Percentiles rank a stretch among this genome's conserved stretches.
Evolutionary conservation across 2,113 vertebrate genomes (phyloP).

Genomic region (Spizaetus ornatus): DNA sequence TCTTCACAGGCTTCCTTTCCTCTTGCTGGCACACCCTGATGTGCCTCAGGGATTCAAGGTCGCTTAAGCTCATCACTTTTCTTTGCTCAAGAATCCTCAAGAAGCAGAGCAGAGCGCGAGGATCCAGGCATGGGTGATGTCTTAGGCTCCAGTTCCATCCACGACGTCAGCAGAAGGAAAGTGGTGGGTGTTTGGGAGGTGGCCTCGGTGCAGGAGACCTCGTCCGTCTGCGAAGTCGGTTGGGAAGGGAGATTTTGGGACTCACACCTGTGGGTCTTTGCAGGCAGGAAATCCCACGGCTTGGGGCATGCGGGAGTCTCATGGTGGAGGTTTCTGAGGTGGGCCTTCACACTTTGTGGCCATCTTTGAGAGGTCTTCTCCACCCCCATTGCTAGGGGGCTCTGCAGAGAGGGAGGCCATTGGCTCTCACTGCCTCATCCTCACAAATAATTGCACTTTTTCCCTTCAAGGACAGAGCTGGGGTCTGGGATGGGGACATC

Average conservation of each 20-base stretch:
- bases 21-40: background rate
- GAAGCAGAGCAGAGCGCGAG: background rate
- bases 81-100: background rate
- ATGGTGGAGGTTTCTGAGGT: background rate
- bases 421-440: background rate
- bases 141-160: background rate
- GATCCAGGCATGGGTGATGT: background rate
- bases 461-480: rapidly evolving
- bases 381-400: background rate
- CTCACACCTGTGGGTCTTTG: background rate
- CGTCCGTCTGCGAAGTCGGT: rapidly evolving
- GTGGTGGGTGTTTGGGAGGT: background rate
- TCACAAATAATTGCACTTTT: background rate
- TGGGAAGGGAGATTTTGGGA: background rate
- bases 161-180: background rate
- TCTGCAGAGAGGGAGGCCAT: background rate
- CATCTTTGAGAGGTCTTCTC: background rate
- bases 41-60: background rate
- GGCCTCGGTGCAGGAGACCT: background rate
- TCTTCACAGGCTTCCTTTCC: background rate
- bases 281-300: background rate
- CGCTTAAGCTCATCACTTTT: background rate
- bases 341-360: background rate
- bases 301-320: background rate
- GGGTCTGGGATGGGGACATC: background rate